A percentile compares a stretch with the other conserved stretches of the same genome.
Conservation (phyloP, 2,888 invertebrate species). For the Mycogona germanica region DNA sequence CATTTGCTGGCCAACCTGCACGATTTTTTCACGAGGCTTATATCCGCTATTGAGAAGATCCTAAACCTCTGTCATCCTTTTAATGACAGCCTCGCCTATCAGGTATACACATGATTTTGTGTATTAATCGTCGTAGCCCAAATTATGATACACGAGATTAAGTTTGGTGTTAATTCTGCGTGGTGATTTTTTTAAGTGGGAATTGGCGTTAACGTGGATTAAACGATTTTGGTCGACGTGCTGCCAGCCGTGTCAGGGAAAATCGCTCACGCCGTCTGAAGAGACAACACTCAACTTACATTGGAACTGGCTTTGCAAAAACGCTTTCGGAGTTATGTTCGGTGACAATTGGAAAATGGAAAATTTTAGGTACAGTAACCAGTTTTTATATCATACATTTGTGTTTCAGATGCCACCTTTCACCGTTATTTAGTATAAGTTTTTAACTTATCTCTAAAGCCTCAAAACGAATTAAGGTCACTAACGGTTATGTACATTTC, state of each 20-base stretch:
- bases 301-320: slow-evolving; percentile 20
- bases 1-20: neutral
- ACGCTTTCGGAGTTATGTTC: slow-evolving; percentile 19
- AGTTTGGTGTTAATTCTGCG: neutral
- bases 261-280: neutral
- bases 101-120: neutral
- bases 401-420: neutral
- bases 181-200: slow-evolving; percentile 1
- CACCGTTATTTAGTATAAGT: no score
- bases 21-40: neutral
- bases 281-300: slow-evolving; percentile 13
- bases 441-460: no score
- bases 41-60: neutral
- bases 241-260: slow-evolving; percentile 1
- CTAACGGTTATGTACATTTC: no score
- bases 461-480: no score
- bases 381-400: neutral
- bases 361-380: slow-evolving; percentile 5
- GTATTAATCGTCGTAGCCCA: neutral
- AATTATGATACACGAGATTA: neutral
- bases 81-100: neutral
- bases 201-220: neutral
- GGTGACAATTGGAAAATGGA: slow-evolving; percentile 18
- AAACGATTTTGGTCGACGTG: slow-evolving; percentile 6
- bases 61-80: neutral